These are phyloP conservation scores for Blastobasis lacticolella DNA, from an alignment of 2,888 invertebrate genomes.

Conservation along the genomic window DNA sequence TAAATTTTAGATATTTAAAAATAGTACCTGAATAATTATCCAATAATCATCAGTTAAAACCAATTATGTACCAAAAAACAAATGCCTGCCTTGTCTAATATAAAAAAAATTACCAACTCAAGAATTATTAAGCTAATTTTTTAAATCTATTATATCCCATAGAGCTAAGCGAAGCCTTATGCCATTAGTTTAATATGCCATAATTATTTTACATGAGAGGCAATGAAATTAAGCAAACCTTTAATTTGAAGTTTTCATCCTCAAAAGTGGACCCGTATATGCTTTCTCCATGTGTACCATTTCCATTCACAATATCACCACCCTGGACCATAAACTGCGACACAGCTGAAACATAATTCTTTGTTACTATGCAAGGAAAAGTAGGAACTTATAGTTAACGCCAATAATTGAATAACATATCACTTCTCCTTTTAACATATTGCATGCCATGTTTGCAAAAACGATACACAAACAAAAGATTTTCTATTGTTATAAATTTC, in stretches of 20 bases:
- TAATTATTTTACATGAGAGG: too few species aligned
- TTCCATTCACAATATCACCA: conserved; percentile 83
- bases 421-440: too few species aligned
- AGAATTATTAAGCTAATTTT: neutral
- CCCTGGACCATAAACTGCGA: conserved; percentile 93
- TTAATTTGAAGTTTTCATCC: conserved; percentile 88
- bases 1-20: too few species aligned
- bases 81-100: neutral
- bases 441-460: too few species aligned
- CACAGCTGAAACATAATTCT: conserved; percentile 67
- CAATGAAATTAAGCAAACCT: conserved; percentile 40
- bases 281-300: conserved; percentile 94
- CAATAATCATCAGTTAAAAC: neutral
- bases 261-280: conserved; percentile 93
- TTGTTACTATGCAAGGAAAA: neutral
- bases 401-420: too few species aligned
- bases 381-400: too few species aligned
- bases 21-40: too few species aligned
- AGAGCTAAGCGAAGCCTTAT: neutral
- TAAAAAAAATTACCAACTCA: neutral
- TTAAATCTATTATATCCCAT: neutral
- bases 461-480: too few species aligned
- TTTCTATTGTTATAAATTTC: too few species aligned
- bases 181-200: too few species aligned
- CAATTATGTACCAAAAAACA: conserved; percentile 13